Percentiles rank a stretch among this genome's conserved stretches.
Conservation (phyloP, 2,888 invertebrate species). For the Gnatocerus cornutus region DNA sequence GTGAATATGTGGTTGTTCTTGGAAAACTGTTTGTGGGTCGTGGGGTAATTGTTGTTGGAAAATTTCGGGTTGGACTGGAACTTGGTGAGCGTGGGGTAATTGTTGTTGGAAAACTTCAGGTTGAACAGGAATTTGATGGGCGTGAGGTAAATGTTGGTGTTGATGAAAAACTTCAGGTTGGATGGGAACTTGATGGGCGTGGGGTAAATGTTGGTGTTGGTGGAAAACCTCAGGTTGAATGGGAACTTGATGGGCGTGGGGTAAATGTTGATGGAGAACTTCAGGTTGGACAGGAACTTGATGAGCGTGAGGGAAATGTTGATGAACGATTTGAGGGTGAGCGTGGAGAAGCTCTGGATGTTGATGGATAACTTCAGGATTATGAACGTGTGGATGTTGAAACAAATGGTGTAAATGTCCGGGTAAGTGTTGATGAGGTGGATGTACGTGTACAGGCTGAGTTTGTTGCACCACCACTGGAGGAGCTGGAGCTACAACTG, state of each 20-base stretch:
- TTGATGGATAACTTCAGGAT: neutral
- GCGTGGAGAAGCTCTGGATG: neutral
- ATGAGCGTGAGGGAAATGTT: conserved; percentile 45
- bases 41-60: conserved; percentile 51
- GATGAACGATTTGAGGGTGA: conserved; percentile 28
- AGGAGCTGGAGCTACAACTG: conserved; percentile 45
- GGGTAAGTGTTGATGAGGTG: conserved; percentile 30
- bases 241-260: conserved; percentile 22
- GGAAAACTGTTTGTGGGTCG: conserved; percentile 12
- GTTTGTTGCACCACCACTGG: conserved; percentile 49
- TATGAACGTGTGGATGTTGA: conserved; percentile 23
- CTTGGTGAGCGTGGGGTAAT: conserved; percentile 31
- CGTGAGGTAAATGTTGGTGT: conserved; percentile 52
- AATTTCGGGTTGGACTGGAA: conserved; percentile 42
- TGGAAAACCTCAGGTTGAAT: conserved; percentile 41
- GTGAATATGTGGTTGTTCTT: conserved; percentile 22
- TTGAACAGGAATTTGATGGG: conserved; percentile 35
- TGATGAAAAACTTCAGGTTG: conserved; percentile 52
- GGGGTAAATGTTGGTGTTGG: conserved; percentile 51
- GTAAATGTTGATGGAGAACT: conserved; percentile 51
- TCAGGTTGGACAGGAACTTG: conserved; percentile 30
- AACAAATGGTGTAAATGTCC: conserved; percentile 17
- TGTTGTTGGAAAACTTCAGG: conserved; percentile 31
- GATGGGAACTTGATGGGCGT: conserved; percentile 14
- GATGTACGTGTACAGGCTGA: conserved; percentile 42